A percentile compares a stretch with the other conserved stretches of the same genome.
Evolutionary conservation across 1,140 invertebrate species (phyloP).

Genomic region (Leptinotarsa defecta): DNA sequence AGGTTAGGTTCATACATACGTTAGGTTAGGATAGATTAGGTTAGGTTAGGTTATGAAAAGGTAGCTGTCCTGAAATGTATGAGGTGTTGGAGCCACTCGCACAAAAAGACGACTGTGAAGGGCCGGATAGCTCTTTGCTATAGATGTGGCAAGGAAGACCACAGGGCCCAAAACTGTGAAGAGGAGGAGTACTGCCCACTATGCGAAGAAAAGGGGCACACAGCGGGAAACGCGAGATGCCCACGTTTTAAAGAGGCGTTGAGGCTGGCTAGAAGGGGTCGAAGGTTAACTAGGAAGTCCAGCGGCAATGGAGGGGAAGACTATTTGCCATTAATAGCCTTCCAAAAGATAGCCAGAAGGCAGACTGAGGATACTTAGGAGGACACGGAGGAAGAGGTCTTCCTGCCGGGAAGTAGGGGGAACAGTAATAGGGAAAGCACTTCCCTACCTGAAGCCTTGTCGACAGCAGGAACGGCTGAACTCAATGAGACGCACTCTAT

Average conservation of each 20-base stretch:
- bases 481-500: background rate
- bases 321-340: background rate
- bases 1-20: too few species aligned
- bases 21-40: too few species aligned
- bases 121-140: conserved; percentile 29
- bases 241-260: conserved; percentile 1
- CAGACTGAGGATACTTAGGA: background rate
- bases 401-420: background rate
- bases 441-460: background rate
- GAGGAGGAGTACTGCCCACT: conserved; percentile 16
- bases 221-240: conserved; percentile 10
- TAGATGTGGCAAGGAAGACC: conserved; percentile 31
- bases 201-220: conserved; percentile 19
- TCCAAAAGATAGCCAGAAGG: background rate
- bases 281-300: background rate
- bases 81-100: conserved; percentile 35
- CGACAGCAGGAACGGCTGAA: background rate
- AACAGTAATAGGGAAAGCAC: background rate
- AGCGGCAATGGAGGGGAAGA: background rate
- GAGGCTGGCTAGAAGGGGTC: background rate
- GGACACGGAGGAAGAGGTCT: background rate
- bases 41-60: too few species aligned
- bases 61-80: conserved; percentile 28
- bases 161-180: conserved; percentile 19
- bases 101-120: conserved; percentile 26